Evolutionary conservation across 2,888 invertebrate species (phyloP).

Genomic region (Lacanobia wlatinum): DNA sequence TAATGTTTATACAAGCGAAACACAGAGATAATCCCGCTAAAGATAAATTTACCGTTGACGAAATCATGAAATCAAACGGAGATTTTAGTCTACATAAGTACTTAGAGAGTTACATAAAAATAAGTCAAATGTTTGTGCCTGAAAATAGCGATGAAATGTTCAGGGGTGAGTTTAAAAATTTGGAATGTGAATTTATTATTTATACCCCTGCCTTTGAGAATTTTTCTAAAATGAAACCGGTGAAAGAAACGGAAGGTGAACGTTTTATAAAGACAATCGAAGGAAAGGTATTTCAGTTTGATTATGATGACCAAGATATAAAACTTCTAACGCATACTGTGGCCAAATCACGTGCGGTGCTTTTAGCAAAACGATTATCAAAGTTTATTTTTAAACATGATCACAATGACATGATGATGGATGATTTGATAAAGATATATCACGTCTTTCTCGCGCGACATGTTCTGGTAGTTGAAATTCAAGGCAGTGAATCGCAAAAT

Average conservation of each 20-base stretch:
- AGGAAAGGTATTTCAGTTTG: constrained; percentile 46
- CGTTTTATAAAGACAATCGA: constrained; percentile 42
- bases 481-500: not conserved
- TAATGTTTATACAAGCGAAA: constrained; percentile 66
- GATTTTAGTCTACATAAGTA: constrained; percentile 58
- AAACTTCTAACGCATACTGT: constrained; percentile 34
- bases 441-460: constrained; percentile 50
- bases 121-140: constrained; percentile 35
- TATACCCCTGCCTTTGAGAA: constrained; percentile 54
- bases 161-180: constrained; percentile 30
- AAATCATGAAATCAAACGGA: constrained; percentile 43
- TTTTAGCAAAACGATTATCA: constrained; percentile 48
- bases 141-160: constrained; percentile 48
- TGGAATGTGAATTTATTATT: constrained; percentile 57
- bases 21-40: constrained; percentile 54
- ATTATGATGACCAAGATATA: constrained; percentile 51
- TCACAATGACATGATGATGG: constrained; percentile 46
- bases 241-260: constrained; percentile 2
- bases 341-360: constrained; percentile 42
- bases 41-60: constrained; percentile 49
- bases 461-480: constrained; percentile 19
- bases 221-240: constrained; percentile 30
- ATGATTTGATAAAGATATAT: constrained; percentile 54
- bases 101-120: constrained; percentile 54
- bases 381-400: constrained; percentile 50